Evolutionary conservation across 2,113 vertebrate species (phyloP), one percentile per base, ranked within the genome.

Genomic region (Chitala chitala): DNA sequence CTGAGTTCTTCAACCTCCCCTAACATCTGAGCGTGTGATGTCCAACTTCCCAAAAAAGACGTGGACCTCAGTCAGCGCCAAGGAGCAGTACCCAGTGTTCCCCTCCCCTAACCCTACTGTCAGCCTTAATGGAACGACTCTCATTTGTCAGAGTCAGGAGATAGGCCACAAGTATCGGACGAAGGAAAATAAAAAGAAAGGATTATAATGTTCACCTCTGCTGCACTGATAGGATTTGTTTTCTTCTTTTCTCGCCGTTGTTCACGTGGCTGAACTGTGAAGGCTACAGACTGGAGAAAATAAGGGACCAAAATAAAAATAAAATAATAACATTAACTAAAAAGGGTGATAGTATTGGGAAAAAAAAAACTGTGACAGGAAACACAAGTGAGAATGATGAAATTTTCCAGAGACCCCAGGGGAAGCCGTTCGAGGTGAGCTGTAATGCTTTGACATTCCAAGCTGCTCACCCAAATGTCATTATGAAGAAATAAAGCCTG

Each of bases 401-500:
- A 50, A 66, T 66, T 42, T 15, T 26, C 51, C 36, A 44, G 40
- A 64, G 61, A 50, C 40, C 12, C 38, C 74, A 54, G 31, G 79
- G 77, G 82, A 83, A 56, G 61, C 64, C 71, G 81, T 82, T 81
- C 69, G 54, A 77, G 71, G 81, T 76, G 79, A 84, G 74, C 44
- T 81, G 80, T 68, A 69, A 75, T 51, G 79, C 44, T 70, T 74
- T 72, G 36, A 33, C 63, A 78, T 79, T 79, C 79, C 75, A 78
- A 66, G 73, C 75, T 78, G 75, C 75, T 75, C 76, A 79, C 77
- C 54, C 9, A 79, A 81, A 82, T 77, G 74, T 84, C 82, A 82
- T 87, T 84, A 85, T 70, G 78, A 71, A 78, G 72, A 78, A 81
- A 84, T 82, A 80, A 83, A 83, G 83, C 42, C 83, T 81, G 82